phyloP scores from a whole-genome alignment of 2,888 invertebrate genomes.

The Azorinus chamasolen region DNA sequence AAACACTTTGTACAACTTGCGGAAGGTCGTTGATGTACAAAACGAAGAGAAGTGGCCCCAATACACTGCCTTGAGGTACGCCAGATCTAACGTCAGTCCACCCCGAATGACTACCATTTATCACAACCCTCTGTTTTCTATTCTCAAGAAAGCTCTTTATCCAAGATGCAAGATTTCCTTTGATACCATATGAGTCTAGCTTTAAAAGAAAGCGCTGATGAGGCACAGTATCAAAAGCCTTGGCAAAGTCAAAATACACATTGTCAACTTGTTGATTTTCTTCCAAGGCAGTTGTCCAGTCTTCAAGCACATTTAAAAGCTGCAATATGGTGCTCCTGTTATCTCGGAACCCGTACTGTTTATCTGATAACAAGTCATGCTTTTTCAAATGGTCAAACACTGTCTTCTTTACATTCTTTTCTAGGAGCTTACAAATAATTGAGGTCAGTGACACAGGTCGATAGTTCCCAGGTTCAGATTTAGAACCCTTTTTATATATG shows the following conservation, averaged over 20 bases:
- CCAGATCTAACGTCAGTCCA: constrained; percentile 7
- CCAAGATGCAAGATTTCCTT: constrained; percentile 2
- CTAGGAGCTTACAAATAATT: not conserved
- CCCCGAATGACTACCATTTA: not conserved
- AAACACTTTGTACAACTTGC: constrained; percentile 3
- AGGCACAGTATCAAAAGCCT: constrained; percentile 15
- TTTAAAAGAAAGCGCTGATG: not conserved
- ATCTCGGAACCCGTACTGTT: not conserved
- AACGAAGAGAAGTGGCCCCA: constrained; percentile 25
- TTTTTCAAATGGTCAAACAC: not conserved
- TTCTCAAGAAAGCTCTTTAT: constrained; percentile 4
- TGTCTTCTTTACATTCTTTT: not conserved
- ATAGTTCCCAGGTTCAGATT: not conserved
- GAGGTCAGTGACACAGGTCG: constrained; percentile 2
- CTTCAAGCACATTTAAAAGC: not conserved
- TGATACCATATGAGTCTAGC: not conserved
- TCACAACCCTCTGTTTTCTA: constrained; percentile 4
- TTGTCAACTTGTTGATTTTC: constrained; percentile 13
- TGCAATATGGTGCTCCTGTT: not conserved
- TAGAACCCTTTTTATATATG: not conserved
- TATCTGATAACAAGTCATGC: not conserved
- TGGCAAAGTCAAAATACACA: constrained; percentile 2
- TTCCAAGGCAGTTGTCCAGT: not conserved
- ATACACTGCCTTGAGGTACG: not conserved
- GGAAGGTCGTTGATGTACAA: constrained; percentile 31